These are phyloP conservation scores for Aphaenogaster ashmeadi DNA, from an alignment of 1,140 invertebrate genomes.

Conservation along the genomic window DNA sequence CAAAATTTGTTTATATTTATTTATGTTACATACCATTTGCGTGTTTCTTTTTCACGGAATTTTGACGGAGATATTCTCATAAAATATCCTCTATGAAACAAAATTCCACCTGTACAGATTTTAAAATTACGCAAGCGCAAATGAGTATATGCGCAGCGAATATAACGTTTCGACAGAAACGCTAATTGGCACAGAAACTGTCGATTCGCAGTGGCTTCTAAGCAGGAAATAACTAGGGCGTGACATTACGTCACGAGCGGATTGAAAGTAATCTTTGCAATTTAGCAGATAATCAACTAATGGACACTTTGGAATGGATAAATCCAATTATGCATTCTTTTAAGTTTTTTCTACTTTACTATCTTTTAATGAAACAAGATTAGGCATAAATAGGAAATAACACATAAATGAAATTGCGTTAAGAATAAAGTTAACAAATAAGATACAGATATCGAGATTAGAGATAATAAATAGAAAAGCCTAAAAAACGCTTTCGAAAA, in stretches of 20 bases:
- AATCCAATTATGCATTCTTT: neutral
- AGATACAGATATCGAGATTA: neutral
- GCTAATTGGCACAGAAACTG: constrained; percentile 43
- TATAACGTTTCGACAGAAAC: neutral
- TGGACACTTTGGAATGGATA: neutral
- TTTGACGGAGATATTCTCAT: neutral
- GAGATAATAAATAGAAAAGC: neutral
- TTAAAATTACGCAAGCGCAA: neutral
- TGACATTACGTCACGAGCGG: neutral
- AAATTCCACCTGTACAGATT: neutral
- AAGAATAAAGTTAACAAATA: neutral
- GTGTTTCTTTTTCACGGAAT: neutral
- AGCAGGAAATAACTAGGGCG: constrained; percentile 40
- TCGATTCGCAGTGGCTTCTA: constrained; percentile 12
- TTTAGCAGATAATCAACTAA: neutral
- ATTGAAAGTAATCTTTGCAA: constrained; percentile 18
- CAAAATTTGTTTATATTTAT: neutral
- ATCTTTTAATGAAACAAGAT: neutral
- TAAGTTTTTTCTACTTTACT: neutral
- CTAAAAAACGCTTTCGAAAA: neutral
- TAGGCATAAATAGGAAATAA: neutral
- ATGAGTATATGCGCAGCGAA: neutral
- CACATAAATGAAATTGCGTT: neutral
- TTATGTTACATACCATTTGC: neutral
- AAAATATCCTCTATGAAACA: neutral